phyloP scores from a whole-genome alignment of 2,113 vertebrate genomes.

The Barbus barbus region DNA sequence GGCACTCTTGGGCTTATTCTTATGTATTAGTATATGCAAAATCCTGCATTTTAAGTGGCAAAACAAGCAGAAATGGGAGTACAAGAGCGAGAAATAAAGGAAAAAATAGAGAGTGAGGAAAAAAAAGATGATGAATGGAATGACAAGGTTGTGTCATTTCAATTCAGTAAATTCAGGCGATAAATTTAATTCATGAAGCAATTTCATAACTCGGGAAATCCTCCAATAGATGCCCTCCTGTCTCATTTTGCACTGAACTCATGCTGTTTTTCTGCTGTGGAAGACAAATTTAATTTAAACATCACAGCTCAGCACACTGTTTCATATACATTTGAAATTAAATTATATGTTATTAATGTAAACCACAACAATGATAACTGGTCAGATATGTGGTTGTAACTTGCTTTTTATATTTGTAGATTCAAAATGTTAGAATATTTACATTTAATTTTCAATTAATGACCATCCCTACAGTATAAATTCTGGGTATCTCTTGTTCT shows the following conservation, averaged over 20 bases:
- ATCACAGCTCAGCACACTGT: no score
- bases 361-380: background rate
- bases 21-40: background rate
- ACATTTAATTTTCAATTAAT: no score
- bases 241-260: background rate
- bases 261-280: background rate
- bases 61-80: background rate
- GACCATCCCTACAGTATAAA: no score
- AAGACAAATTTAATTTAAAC: background rate
- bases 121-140: slow-evolving; percentile 7
- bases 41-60: background rate
- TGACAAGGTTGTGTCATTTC: slow-evolving; percentile 15
- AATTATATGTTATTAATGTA: background rate
- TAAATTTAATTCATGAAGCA: background rate
- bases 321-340: background rate
- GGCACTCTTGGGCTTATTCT: background rate
- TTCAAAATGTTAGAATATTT: no score
- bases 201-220: slow-evolving; percentile 5
- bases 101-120: background rate
- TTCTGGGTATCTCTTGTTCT: no score
- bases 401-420: background rate
- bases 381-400: no score
- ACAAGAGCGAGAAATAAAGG: background rate
- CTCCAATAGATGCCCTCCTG: background rate
- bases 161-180: slow-evolving; percentile 19